Percentiles rank a stretch among this genome's conserved stretches.
phyloP scores from a whole-genome alignment of 2,888 invertebrate genomes.

The Psococerastis gibbosa region DNA sequence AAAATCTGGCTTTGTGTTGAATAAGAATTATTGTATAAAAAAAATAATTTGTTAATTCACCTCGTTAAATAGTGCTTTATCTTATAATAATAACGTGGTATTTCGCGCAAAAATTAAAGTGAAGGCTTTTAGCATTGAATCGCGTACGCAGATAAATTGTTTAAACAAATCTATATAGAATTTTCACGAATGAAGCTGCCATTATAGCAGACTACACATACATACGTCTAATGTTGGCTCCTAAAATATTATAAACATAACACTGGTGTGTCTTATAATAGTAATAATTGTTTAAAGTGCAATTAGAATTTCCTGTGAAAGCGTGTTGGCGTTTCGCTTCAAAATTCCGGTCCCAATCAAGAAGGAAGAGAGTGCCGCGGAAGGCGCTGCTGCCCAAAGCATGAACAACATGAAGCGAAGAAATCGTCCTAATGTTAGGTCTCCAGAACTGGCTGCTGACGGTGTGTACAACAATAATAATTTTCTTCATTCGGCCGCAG shows the following conservation, averaged over 20 bases:
- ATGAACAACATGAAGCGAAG: slow-evolving; percentile 74
- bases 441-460: slow-evolving; percentile 43
- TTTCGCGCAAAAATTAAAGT: too few species aligned
- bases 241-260: background rate
- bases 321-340: slow-evolving; percentile 22
- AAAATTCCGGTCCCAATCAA: slow-evolving; percentile 76
- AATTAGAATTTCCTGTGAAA: background rate
- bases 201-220: too few species aligned
- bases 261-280: background rate
- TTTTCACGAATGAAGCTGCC: too few species aligned
- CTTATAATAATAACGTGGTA: too few species aligned
- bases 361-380: slow-evolving; percentile 60
- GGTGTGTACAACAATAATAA: slow-evolving; percentile 79
- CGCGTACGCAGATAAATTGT: too few species aligned
- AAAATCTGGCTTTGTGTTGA: too few species aligned
- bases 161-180: too few species aligned
- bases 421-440: slow-evolving; percentile 49
- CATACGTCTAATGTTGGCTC: background rate
- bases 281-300: background rate
- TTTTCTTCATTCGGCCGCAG: slow-evolving; percentile 76
- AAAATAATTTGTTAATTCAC: too few species aligned
- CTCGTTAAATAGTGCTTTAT: too few species aligned
- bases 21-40: too few species aligned
- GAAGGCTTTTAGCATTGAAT: too few species aligned
- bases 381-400: slow-evolving; percentile 38